Base-by-base conservation (phyloP, 2,797 vertebrate species). In the Gymnothorax reevesii region DNA sequence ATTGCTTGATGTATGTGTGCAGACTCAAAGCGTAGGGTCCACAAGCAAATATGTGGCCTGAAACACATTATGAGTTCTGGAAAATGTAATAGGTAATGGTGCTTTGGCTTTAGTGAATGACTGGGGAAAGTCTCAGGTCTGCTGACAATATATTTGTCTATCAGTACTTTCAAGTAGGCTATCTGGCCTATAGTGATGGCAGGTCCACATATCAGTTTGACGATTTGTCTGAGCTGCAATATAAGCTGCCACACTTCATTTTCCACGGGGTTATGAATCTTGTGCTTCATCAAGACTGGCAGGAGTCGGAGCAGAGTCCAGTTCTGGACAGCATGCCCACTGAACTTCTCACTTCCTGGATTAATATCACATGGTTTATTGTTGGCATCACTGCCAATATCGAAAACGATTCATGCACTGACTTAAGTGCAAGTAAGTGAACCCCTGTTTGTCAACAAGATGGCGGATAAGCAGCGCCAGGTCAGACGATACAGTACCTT, bases 41-140 rank as follows among this genome's bases (percentile, higher is more conserved):
- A 66, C 8, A 66, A 66, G 12, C 33, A 54, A 69, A 64, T 1
- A 17, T 62, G 80, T 79, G 20, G 69, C 77, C 42, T 42, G 59
- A 66, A 66, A 22, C 20, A 22, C 20, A 66, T 66, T 3, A 8
- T 66, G 3, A 66, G 62, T 17, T 66, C 62, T 66, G 62, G 62
- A 8, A 22, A 66, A 66, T 66, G 62, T 22, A 22, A 66, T 4
- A 66, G n/a, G 54, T 49, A 88, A 83, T 25, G 77, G 25, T 85
- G 17, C 4, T 8, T 66, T 13, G 17, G 3, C 62, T 66, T n/a
- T n/a, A n/a, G n/a, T n/a, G n/a, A n/a, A n/a, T n/a, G n/a, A n/a
- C n/a, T n/a, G n/a, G 13, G 33, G 77, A 66, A 66, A 66, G 3
- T 66, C 8, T 66, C 62, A 17, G 20, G 20, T 66, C 62, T 20